phyloP scores from a whole-genome alignment of 2,113 vertebrate species.

The Phalacrocorax pelagicus region DNA sequence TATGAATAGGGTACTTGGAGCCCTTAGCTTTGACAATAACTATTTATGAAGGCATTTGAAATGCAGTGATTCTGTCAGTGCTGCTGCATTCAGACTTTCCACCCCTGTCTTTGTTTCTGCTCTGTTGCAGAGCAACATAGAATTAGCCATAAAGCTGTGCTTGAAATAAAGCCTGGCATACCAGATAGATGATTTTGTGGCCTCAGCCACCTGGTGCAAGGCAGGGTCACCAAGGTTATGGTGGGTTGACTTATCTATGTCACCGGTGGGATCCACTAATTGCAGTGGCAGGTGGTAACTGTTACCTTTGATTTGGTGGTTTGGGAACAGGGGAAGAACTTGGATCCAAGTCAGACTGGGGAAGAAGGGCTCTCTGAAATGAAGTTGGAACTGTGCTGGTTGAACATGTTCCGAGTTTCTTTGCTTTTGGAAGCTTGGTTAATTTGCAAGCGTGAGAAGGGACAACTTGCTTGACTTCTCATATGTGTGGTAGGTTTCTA shows the following conservation, averaged over 20 bases:
- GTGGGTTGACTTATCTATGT: not conserved
- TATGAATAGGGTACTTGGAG: not conserved
- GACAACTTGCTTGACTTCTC: not conserved
- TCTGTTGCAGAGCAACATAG: not conserved
- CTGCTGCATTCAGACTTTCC: not conserved
- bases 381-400: not conserved
- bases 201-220: not conserved
- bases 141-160: not conserved
- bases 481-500: not conserved
- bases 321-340: not conserved
- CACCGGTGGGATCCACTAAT: not conserved
- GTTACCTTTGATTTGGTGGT: not conserved
- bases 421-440: not conserved
- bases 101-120: not conserved
- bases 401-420: not conserved
- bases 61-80: not conserved
- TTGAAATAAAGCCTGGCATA: not conserved
- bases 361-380: not conserved
- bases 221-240: accelerated
- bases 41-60: not conserved
- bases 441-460: not conserved
- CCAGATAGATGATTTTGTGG: not conserved
- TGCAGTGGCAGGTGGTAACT: not conserved
- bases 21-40: not conserved
- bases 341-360: not conserved